Evolutionary conservation across 2,113 vertebrate genomes (phyloP), one percentile per base, ranked within the genome.

Genomic region (Sylvilagus bachmani): DNA sequence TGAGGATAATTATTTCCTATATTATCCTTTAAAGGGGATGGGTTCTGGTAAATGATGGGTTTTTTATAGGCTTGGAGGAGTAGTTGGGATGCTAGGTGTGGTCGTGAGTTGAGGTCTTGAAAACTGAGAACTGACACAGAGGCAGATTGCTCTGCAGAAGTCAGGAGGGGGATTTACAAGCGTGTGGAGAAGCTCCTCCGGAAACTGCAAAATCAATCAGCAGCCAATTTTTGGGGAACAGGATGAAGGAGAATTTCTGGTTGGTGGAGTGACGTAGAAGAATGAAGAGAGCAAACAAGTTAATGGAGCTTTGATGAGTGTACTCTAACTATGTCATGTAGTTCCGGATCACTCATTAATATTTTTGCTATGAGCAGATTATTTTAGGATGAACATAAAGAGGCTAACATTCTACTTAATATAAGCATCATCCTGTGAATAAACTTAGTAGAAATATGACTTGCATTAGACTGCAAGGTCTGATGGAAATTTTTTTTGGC

Each of bases 1-100:
- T 58, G 44, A 91, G 86, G 78, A 38, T 93, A 69, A 49, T 90
- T 92, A n/a, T 69, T 96, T 91, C 21, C 44, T 22, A 64, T 38
- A 31, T 5, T 51, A 1, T 22, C 31, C 33, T 89, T 80, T 84
- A 31, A 75, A 33, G 16, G 58, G 24, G 55, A 10, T 86, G 58
- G 25, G 29, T 86, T 31, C 10, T 89, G n/a, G n/a, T 38, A 78
- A 58, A 49, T 29, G 36, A 58, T 61, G 74, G 64, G 3, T 73
- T 90, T 90, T 64, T 70, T 78, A 38, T 3, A 64, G 24, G 25
- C 9, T 25, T 3, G 29, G 33, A n/a, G 21, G 69, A 58, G 44
- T 44, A 58, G 14, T 69, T 36, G 71, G 27, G 10, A 10, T 93
- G n/a, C 55, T 69, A 55, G n/a, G 25, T 74, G 11, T 66, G 44